Percentiles rank a stretch among this genome's conserved stretches.
Conservation (phyloP, 2,888 invertebrate species). For the Caenorhabditis japonica region DNA sequence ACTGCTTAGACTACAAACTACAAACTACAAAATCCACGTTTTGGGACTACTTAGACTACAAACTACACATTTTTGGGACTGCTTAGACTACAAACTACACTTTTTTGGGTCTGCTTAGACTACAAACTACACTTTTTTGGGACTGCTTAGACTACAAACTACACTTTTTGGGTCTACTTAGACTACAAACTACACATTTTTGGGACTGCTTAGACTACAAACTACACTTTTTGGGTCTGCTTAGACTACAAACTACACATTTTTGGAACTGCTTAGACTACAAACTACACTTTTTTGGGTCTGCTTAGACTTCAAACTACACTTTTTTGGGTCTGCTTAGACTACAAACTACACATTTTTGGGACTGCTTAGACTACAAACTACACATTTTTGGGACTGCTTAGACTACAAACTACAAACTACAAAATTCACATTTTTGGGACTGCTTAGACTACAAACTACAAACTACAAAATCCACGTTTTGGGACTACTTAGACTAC, state of each 20-base stretch:
- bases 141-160: neutral
- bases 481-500: neutral
- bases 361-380: neutral
- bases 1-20: neutral
- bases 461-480: no score
- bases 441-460: neutral
- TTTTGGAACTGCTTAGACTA: constrained; percentile 1
- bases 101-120: neutral
- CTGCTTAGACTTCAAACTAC: neutral
- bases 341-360: constrained; percentile 16
- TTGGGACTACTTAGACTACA: neutral
- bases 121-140: neutral
- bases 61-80: constrained; percentile 16
- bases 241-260: neutral
- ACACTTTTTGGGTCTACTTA: neutral
- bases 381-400: constrained; percentile 16
- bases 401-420: constrained; percentile 1
- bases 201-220: neutral
- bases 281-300: no score
- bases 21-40: no score
- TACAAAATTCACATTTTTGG: no score
- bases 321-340: neutral
- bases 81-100: neutral
- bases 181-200: constrained; percentile 16
- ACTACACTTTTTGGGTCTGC: neutral